Evolutionary conservation across 2,113 vertebrate genomes (phyloP).

Genomic region (chimpanzee (Pan troglodytes)): NHGRI_mPanTro3-v2.1_pri NC_072416.2:52518501-52519000

Average conservation of each 20-base stretch:
- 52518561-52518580: constrained; percentile 82
- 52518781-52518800: background rate
- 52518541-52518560: constrained; percentile 70
- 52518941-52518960: too few species aligned
- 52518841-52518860: too few species aligned
- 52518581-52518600: constrained; percentile 74
- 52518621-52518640: constrained; percentile 55
- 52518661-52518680: constrained; percentile 64
- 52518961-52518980: too few species aligned
- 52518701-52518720: background rate
- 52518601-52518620: constrained; percentile 41
- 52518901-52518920: too few species aligned
- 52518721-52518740: background rate
- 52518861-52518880: too few species aligned
- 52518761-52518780: background rate
- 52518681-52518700: background rate
- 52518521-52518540: constrained; percentile 54
- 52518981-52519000: too few species aligned
- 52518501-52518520: constrained; percentile 56
- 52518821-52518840: background rate
- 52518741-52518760: too few species aligned
- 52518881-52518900: too few species aligned
- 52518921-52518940: too few species aligned
- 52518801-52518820: background rate
- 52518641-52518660: constrained; percentile 48